phyloP scores from a whole-genome alignment of 2,113 vertebrate genomes.

The Oreochromis spilurus region DNA sequence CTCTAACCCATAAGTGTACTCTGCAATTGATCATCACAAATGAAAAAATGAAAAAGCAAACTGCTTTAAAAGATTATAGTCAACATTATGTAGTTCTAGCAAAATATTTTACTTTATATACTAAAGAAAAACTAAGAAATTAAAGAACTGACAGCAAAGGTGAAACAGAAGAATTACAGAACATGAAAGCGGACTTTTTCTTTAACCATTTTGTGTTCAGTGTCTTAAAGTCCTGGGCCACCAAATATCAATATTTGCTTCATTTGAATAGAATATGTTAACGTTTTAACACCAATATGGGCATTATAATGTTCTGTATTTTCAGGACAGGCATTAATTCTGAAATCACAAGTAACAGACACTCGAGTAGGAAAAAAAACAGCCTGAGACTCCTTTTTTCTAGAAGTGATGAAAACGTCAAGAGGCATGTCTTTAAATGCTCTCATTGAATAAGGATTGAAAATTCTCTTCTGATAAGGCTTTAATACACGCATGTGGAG shows the following conservation, averaged over 20 bases:
- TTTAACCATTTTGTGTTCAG: not conserved
- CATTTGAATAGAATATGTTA: not conserved
- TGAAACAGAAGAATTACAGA: not conserved
- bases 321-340: not conserved
- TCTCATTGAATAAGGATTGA: conserved; percentile 48
- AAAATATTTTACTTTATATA: not conserved
- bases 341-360: conserved; percentile 13
- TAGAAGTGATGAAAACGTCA: conserved; percentile 38
- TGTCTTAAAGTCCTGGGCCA: not conserved
- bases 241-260: not conserved
- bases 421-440: conserved; percentile 46
- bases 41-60: not conserved
- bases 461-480: conserved; percentile 49
- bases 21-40: not conserved
- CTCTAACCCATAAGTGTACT: not conserved
- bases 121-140: not conserved
- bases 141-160: not conserved
- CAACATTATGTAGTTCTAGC: not conserved
- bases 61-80: not conserved
- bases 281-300: not conserved
- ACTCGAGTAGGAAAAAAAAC: not conserved
- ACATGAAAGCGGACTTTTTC: not conserved
- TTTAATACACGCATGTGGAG: conserved; percentile 33
- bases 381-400: conserved; percentile 9
- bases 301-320: not conserved